phyloP scores from a whole-genome alignment of 2,113 vertebrate genomes.

The Pogona vitticeps region DNA sequence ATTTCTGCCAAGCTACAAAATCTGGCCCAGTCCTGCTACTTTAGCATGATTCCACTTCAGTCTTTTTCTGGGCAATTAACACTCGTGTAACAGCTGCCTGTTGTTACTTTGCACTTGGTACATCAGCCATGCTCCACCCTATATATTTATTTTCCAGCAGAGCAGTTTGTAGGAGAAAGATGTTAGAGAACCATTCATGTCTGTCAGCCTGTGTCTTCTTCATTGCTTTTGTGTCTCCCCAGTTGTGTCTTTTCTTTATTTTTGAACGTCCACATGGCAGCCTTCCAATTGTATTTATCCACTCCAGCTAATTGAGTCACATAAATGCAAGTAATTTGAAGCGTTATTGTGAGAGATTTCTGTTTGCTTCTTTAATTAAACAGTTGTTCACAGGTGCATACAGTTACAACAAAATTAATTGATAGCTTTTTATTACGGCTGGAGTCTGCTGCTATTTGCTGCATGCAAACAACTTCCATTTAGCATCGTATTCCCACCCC shows the following conservation, averaged over 20 bases:
- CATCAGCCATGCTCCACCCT: neutral
- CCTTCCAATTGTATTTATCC: conserved; percentile 82
- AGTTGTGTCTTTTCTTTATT: conserved; percentile 68
- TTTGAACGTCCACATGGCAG: conserved; percentile 73
- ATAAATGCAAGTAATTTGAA: conserved; percentile 79
- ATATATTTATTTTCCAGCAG: neutral
- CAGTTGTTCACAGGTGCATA: conserved; percentile 84
- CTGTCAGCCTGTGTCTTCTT: conserved; percentile 62
- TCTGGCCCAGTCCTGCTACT: neutral
- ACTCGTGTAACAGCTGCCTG: neutral
- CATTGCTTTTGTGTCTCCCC: conserved; percentile 66
- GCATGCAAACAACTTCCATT: conserved; percentile 72
- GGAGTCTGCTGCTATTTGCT: conserved; percentile 70
- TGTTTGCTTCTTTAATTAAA: conserved; percentile 85
- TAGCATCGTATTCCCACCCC: conserved; percentile 57
- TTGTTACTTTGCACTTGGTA: neutral
- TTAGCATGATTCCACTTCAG: neutral
- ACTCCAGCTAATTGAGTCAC: conserved; percentile 80
- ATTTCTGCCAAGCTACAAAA: no score
- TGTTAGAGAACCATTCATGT: conserved; percentile 60
- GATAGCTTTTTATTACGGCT: conserved; percentile 79
- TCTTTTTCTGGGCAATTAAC: neutral
- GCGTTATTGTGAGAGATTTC: conserved; percentile 81
- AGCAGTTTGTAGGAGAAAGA: conserved; percentile 18
- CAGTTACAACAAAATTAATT: conserved; percentile 85